Evolutionary conservation across 1,140 invertebrate genomes (phyloP), one percentile per base, ranked within the genome.

Genomic region (Atta colombica): DNA sequence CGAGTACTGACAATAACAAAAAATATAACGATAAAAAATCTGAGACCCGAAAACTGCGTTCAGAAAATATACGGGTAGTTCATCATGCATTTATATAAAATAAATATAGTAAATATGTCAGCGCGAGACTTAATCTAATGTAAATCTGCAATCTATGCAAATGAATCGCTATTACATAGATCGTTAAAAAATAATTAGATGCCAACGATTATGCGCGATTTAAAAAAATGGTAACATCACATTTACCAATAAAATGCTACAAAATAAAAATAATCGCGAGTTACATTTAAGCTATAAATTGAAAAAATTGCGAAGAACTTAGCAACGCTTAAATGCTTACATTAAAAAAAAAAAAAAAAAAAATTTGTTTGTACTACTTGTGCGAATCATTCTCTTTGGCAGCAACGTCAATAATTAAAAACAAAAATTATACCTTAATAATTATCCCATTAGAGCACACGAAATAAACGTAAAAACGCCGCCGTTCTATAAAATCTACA

Each of bases 11-110:
- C 14, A 18, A 61, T 82, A 31, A 82, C 12, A 72, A 84, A 84
- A 82, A 75, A 63, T 74, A 61, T 84, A 63, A 63, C 28, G 21
- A 75, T 84, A 84, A 75, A 84, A 74, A 66, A 84, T 84, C 25
- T 49, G 5, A 84, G n/a, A 74, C 10, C n/a, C 10, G 6, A 75
- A 84, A 84, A 60, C 6, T 25, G 39, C 51, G 66, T 60, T 81
- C 51, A 49, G 18, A 31, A 49, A 51, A 78, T 77, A 77, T 12
- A 58, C 31, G n/a, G 78, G 39, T 51, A 14, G 1, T 84, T 39
- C 18, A 35, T 35, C 1, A 12, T 7, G n/a, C 35, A 5, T 49
- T 18, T 35, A 45, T 45, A 45, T 45, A 51, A 84, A 84, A 61
- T 49, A 82, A 21, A 51, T 84, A 31, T 61, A 61, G 12, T 35